A percentile compares a stretch with the other conserved stretches of the same genome.
Conservation (phyloP, 64 coral and sea anemone species). For the Montipora sp. region DNA sequence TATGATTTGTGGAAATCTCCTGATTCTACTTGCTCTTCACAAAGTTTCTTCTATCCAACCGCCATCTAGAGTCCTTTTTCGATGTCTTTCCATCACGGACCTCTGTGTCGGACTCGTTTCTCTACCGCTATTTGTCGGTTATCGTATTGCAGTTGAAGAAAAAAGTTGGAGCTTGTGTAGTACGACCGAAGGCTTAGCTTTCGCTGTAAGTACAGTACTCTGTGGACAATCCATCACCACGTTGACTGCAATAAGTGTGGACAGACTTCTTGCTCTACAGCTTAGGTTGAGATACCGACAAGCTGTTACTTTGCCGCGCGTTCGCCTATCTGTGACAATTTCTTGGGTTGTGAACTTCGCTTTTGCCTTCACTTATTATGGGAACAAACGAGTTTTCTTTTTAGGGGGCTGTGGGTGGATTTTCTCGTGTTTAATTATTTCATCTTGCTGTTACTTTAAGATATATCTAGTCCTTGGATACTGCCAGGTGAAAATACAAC, state of each 20-base stretch:
- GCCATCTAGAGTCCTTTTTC: background rate
- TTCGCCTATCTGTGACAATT: background rate
- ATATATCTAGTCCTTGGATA: background rate
- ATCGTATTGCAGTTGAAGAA: background rate
- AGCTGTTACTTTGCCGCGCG: background rate
- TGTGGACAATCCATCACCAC: background rate
- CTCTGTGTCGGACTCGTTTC: background rate
- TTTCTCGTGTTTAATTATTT: background rate
- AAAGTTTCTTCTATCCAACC: background rate
- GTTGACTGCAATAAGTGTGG: slow-evolving; percentile 8
- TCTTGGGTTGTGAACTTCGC: background rate
- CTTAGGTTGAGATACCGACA: background rate
- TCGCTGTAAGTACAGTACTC: background rate
- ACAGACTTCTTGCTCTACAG: background rate
- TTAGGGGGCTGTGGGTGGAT: background rate
- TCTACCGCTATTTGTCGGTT: background rate
- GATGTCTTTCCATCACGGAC: background rate
- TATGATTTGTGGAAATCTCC: background rate
- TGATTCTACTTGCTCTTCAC: background rate
- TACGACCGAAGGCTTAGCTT: background rate
- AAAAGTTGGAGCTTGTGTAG: background rate
- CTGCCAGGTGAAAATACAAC: background rate
- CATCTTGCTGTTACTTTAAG: background rate
- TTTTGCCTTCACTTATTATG: background rate
- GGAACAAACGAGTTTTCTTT: background rate